Evolutionary conservation across 2,888 invertebrate genomes (phyloP), one percentile per base, ranked within the genome.

Genomic region (Aricia artaxerxes): DNA sequence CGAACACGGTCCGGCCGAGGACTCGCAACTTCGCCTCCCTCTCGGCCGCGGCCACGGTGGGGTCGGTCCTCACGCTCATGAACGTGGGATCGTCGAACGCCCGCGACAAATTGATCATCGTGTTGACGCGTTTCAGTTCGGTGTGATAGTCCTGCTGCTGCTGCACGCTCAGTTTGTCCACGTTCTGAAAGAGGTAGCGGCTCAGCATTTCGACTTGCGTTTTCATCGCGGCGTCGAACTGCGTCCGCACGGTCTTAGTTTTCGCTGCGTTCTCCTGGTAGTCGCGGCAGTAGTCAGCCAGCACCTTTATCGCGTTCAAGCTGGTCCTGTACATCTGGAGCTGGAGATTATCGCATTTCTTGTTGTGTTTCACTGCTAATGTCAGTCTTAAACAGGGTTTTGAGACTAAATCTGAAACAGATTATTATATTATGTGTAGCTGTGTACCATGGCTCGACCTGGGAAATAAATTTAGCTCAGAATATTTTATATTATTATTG

Each of bases 1-100:
- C 73, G 82, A 87, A 92, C n/a, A 83, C 79, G 2, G 82, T 78
- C 57, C 85, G 81, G 9, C 83, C 82, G 13, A 90, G 83, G 13
- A 92, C 86, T 31, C 13, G 7, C 11, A 16, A 13, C 1, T 2
- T 35, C 7, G 76, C 57, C 1, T 57, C 24, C 13, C 4, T 2
- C 2, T 4, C 13, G 13, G 57, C 76, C 57, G n/a, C 6, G 31
- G 0, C 57, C 11, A 76, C 31, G 0, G 1, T 31, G 2, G 76
- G 53, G 6, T 53, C 6, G 16, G 5, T 31, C 6, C 44, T 35
- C 5, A 53, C 35, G 35, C 9, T 16, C 2, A 0, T 13, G 24
- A 35, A 57, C 0, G 4, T 35, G 4, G 76, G 35, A 16, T 76
- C 4, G 7, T 4, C n/a, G 16, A 57, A 35, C 7, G 16, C 57